phyloP scores from a whole-genome alignment of 2,797 vertebrate species.

The Sciurus vulgaris region DNA sequence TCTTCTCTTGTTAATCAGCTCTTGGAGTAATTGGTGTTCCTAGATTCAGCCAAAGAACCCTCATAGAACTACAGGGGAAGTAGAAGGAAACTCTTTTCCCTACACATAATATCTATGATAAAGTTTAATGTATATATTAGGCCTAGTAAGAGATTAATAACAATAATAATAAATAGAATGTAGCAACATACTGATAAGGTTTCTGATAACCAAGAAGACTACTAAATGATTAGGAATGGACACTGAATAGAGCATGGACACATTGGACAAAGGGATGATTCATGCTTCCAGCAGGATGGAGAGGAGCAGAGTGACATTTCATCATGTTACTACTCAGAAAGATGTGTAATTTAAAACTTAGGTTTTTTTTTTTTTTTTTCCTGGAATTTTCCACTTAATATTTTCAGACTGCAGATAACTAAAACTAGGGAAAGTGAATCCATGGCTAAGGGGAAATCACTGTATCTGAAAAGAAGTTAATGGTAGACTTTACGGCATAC shows the following conservation, averaged over 20 bases:
- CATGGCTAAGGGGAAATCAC: background rate
- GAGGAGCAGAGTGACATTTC: background rate
- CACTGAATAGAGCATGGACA: background rate
- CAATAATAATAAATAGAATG: background rate
- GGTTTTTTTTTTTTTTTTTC: background rate
- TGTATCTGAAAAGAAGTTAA: background rate
- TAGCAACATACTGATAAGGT: background rate
- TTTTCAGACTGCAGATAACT: background rate
- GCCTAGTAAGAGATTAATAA: background rate
- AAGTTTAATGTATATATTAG: background rate
- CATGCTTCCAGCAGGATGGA: background rate
- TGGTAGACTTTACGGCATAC: background rate
- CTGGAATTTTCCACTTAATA: background rate
- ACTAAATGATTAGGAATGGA: background rate
- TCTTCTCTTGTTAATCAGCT: background rate
- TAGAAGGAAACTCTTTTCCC: background rate
- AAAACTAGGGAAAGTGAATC: background rate
- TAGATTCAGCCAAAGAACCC: background rate
- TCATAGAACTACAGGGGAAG: background rate
- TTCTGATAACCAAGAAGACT: background rate
- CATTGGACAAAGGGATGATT: background rate
- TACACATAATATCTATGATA: background rate
- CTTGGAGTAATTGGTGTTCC: background rate
- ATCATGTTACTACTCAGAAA: background rate
- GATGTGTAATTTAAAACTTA: background rate